Evolutionary conservation across 2,113 vertebrate species (phyloP), one percentile per base, ranked within the genome.

Genomic region (Lepus americanus): DNA sequence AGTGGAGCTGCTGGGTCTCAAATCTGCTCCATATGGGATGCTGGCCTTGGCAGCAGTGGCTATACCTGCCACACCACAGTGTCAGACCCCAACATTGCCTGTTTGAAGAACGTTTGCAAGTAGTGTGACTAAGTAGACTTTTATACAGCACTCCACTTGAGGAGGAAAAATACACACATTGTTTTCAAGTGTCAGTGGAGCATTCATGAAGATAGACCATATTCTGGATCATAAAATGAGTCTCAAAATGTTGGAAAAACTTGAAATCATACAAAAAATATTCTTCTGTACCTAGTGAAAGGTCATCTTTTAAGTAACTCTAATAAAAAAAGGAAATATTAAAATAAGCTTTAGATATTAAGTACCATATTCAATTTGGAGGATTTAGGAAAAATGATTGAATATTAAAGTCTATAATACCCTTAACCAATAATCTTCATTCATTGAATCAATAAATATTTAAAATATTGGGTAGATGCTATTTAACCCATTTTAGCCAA

Each of bases 391-490:
- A 4, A 4, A 19, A 81, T 76, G 39, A 4, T 1, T 6, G 6
- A 36, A 4, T 44, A 67, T 72, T 73, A 36, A 2, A 16, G 19
- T 27, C 93, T 61, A 64, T 89, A 87, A 66, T 91, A 78, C 59
- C 5, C 29, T 22, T 83, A 85, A 89, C 3, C 16, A 61, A 44
- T 33, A 23, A 77, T 53, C 55, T 55, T 16, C 14, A 83, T 84
- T 94, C 13, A 77, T 77, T 92, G 95, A 89, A 49, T 88, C 84
- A 80, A 44, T 86, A 89, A 63, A 44, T 78, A 4, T 27, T 83
- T 80, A 64, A 13, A 66, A 67, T 61, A 89, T 29, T 70, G 14
- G 1, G 10, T 73, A 9, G 20, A 70, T 59, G 19, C 44, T 78
- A 79, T 70, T 82, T 85, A 81, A 73, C 53, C 8, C 14, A 76